Percentiles rank a stretch among this genome's conserved stretches.
Conservation (phyloP, 2,888 invertebrate species). For the Meiosimyza platycephala region DNA sequence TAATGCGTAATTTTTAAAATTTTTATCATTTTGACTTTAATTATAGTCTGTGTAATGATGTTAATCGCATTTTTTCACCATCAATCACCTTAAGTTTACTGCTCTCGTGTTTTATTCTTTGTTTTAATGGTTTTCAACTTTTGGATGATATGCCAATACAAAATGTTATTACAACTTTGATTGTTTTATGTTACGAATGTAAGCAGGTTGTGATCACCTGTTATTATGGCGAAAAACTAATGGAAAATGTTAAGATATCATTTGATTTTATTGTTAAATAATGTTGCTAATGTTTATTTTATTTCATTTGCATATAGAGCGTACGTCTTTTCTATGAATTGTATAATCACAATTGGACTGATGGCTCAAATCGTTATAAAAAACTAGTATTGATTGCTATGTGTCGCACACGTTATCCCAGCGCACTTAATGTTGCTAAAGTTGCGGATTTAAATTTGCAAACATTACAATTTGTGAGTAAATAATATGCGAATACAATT, state of each 20-base stretch:
- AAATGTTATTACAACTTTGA: conserved; percentile 24
- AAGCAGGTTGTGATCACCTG: conserved; percentile 48
- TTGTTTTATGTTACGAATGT: conserved; percentile 44
- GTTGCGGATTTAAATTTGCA: background rate
- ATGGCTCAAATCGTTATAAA: conserved; percentile 1
- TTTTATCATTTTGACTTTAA: background rate
- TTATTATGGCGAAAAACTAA: conserved; percentile 45
- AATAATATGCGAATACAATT: background rate
- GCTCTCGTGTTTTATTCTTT: conserved; percentile 47
- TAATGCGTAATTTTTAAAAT: background rate
- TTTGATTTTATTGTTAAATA: background rate
- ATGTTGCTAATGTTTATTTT: no score
- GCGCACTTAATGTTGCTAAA: background rate
- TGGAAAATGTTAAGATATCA: conserved; percentile 41
- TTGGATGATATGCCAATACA: conserved; percentile 41
- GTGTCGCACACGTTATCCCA: background rate
- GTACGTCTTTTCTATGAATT: background rate
- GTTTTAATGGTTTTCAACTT: conserved; percentile 44
- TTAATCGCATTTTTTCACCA: conserved; percentile 44
- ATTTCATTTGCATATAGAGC: background rate
- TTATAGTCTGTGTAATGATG: conserved; percentile 41
- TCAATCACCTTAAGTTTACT: conserved; percentile 45
- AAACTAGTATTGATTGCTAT: background rate
- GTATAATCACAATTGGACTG: conserved; percentile 2
- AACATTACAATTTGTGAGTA: background rate